Base-by-base conservation (phyloP, 2,113 vertebrate species). In the Corynorhinus townsendii region DNA sequence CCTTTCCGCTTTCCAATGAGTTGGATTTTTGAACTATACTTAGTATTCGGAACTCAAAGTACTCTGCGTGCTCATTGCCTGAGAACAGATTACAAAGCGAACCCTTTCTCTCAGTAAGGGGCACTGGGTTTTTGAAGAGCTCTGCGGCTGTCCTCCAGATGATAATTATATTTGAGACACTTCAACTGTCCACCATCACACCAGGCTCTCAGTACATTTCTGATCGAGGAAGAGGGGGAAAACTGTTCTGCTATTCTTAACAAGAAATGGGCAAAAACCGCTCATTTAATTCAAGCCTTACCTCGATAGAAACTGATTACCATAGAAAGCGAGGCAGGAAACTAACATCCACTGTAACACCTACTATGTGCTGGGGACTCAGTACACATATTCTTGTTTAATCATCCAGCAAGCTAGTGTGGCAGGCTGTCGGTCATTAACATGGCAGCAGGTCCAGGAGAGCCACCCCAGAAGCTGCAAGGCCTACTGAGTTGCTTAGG, bases 11-110 rank as follows among this genome's bases (percentile, higher is more conserved):
- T 93, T 86, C 96, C 97, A 97, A 96, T 95, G 86, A 96, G 97
- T 97, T 97, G 96, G 95, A 96, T 91, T 91, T 97, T 98, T 98
- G 96, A 97, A 97, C 96, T 98, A 96, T 96, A 84, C 96, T 98
- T 97, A 96, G 96, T 96, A 96, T 95, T 97, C 96, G 7, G 69
- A 97, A 93, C 96, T 96, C 98, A 97, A 97, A 97, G 87, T 64
- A 38, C 94, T 96, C 96, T 98, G 86, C 96, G 92, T 94, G 79
- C 88, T 94, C 26, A 7, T 20, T 62, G 91, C 92, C 92, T 91
- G 95, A 40, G 85, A 95, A 81, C 30, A 30, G n/a, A 85, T 93
- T 94, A 69, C 96, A 96, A 94, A 97, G 96, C 22, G 81, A 92
- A 35, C 66, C 28, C 88, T 95, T 91, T 82, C 96, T 98, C 94